A percentile compares a stretch with the other conserved stretches of the same genome.
Conservation (phyloP, 2,113 vertebrate species). For the Psittacara wagleri region DNA sequence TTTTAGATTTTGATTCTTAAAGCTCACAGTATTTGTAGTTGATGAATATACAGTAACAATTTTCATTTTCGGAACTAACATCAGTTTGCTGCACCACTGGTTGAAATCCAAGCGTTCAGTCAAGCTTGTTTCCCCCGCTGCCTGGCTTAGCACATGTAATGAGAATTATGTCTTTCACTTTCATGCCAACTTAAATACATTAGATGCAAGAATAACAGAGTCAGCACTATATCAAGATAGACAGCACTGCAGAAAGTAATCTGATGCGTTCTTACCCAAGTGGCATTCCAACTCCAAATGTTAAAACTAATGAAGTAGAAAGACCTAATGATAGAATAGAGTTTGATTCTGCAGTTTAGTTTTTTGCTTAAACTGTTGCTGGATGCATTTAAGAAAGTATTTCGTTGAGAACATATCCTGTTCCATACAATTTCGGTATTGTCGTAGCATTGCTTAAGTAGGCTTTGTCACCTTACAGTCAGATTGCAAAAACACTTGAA, state of each 20-base stretch:
- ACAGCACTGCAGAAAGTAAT: conserved; percentile 59
- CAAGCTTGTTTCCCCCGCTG: conserved; percentile 66
- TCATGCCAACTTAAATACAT: conserved; percentile 69
- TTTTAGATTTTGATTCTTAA: neutral
- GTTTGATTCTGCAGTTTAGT: conserved; percentile 33
- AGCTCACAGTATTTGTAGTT: conserved; percentile 35
- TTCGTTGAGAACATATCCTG: neutral
- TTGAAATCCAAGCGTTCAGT: conserved; percentile 73
- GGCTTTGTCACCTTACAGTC: neutral
- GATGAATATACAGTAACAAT: conserved; percentile 35
- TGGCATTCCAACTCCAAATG: conserved; percentile 13
- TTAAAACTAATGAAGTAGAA: conserved; percentile 27
- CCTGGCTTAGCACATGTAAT: conserved; percentile 72
- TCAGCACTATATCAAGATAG: conserved; percentile 71
- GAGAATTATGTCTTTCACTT: conserved; percentile 69
- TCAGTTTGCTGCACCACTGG: conserved; percentile 70
- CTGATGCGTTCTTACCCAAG: conserved; percentile 20
- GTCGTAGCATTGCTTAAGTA: neutral
- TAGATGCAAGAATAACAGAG: conserved; percentile 59
- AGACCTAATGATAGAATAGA: neutral
- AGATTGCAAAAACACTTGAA: neutral
- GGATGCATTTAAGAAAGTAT: neutral
- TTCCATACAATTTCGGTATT: neutral
- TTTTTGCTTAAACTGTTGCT: neutral
- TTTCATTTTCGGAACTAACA: conserved; percentile 71